Percentiles rank a stretch among this genome's conserved stretches.
Conservation (phyloP, 2,113 vertebrate species). For the Psammodynastes pulverulentus region DNA sequence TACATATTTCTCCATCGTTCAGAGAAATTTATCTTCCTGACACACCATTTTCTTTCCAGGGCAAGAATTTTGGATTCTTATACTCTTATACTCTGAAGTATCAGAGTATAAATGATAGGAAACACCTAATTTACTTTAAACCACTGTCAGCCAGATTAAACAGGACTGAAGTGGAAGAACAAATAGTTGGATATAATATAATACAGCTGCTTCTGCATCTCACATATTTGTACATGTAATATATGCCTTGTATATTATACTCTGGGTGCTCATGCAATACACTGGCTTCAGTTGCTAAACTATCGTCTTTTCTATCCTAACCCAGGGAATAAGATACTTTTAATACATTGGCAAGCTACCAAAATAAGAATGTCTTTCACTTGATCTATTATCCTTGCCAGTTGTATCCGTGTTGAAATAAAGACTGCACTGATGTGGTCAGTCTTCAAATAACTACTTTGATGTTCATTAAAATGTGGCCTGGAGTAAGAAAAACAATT, state of each 20-base stretch:
- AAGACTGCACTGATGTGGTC: not conserved
- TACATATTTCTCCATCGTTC: not conserved
- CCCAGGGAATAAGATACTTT: not conserved
- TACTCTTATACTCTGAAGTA: not conserved
- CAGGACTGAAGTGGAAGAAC: not conserved
- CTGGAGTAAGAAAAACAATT: not conserved
- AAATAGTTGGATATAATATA: not conserved
- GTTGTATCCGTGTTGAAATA: not conserved
- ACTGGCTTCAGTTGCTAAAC: not conserved
- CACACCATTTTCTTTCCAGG: not conserved
- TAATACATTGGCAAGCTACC: not conserved
- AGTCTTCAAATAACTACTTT: slow-evolving; percentile 17
- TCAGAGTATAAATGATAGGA: not conserved
- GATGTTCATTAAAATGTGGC: slow-evolving; percentile 16
- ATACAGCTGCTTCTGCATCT: not conserved
- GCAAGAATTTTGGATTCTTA: not conserved
- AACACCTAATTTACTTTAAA: not conserved
- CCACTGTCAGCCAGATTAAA: not conserved
- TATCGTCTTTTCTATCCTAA: not conserved
- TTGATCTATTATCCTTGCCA: not conserved
- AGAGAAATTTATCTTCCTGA: not conserved
- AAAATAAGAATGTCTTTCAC: not conserved
- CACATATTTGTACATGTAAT: not conserved
- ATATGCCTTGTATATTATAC: not conserved
- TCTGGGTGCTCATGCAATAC: slow-evolving; percentile 12